Base-by-base conservation (phyloP, 2,888 invertebrate genomes). In the Plebejus anna region DNA sequence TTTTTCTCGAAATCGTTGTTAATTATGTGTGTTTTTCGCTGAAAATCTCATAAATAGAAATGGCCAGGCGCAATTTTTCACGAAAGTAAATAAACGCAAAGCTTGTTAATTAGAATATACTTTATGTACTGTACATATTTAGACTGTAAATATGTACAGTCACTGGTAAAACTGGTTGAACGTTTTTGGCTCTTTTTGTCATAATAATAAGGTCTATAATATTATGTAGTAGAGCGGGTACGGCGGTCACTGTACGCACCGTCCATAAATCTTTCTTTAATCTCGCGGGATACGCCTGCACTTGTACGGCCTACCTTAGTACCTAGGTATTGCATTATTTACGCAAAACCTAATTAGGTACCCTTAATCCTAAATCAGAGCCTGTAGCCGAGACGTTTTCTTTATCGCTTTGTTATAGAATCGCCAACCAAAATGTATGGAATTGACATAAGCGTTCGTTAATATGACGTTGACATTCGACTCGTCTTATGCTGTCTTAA, bases 21-120 rank as follows among this genome's bases (percentile, higher is more conserved):
- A 71, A 71, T 42, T 42, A 38, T 7, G 38, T 42, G 28, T 42
- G 42, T 42, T 66, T 36, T 36, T 66, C 66, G 32, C 16, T 32
- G 5, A 36, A 66, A 66, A 51, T 47, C 32, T 73, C 51, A 73
- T 51, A 73, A 73, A 73, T 73, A 73, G 51, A 73, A 51, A 51
- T 47, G 51, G 28, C 72, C 47, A 22, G 16, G 32, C 6, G 32
- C 32, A 51, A 28, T 73, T 51, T 51, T 73, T 22, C 55, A 36
- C 51, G 11, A 73, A 73, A 36, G 13, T 32, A 16, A 73, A 55
- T 51, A 73, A 51, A 55, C 36, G 32, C 73, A 32, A 32, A 73
- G 13, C 72, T 32, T 3, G 55, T 73, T 73, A 51, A 22, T 0
- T 22, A 22, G 22, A 22, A 22, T 22, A 22, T 22, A 22, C 22